phyloP scores from a whole-genome alignment of 1,140 invertebrate genomes.

The Holotrichia oblita region DNA sequence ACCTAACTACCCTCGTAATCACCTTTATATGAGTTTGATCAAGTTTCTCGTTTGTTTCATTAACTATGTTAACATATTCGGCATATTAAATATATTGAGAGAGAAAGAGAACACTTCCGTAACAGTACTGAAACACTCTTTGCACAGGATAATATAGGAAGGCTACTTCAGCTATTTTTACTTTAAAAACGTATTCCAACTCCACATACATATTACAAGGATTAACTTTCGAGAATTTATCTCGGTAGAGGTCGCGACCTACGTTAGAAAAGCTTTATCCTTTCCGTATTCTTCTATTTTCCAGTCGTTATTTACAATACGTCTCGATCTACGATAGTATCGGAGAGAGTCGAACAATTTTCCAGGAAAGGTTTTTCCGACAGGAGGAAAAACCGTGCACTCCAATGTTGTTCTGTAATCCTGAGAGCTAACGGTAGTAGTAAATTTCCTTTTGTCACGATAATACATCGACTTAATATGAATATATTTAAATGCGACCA shows the following conservation, averaged over 20 bases:
- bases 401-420: slow-evolving; percentile 11
- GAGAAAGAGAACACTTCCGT: no score
- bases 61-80: no score
- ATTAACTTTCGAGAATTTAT: slow-evolving; percentile 19
- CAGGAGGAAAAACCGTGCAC: slow-evolving; percentile 4
- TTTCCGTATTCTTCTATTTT: slow-evolving; percentile 18
- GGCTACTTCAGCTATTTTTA: no score
- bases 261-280: not conserved
- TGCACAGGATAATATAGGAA: no score
- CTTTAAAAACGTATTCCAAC: no score
- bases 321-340: not conserved
- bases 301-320: slow-evolving; percentile 30
- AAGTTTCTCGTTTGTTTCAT: no score
- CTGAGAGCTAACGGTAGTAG: not conserved
- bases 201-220: no score
- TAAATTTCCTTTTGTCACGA: slow-evolving; percentile 33
- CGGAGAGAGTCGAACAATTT: slow-evolving; percentile 1
- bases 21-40: no score
- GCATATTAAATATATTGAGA: no score
- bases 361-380: no score
- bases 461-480: slow-evolving; percentile 29
- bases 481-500: slow-evolving; percentile 24
- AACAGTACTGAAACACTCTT: no score
- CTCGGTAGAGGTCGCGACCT: not conserved
- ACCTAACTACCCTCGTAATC: no score